A percentile compares a stretch with the other conserved stretches of the same genome.
These are phyloP conservation scores for Dysidea cf. avara DNA, from an alignment of 37 sponge, comb jelly and placozoan genomes.

Conservation along the genomic window DNA sequence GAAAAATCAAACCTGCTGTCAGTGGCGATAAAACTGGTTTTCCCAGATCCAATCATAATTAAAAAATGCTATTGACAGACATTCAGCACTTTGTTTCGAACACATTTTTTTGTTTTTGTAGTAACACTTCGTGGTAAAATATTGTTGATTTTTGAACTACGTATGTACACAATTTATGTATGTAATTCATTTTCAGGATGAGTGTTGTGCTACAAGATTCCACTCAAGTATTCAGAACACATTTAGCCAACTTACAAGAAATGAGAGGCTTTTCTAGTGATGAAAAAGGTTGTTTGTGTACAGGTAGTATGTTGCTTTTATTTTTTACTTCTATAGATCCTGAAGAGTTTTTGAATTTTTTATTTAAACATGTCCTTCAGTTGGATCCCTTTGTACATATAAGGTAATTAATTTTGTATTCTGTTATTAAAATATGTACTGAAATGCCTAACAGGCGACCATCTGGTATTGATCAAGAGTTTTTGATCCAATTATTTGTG, in stretches of 20 bases:
- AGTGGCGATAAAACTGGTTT: too few species aligned
- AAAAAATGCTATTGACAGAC: too few species aligned
- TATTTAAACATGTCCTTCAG: constrained; percentile 42
- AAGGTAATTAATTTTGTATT: constrained; percentile 22
- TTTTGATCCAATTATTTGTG: constrained; percentile 76
- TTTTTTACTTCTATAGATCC: too few species aligned
- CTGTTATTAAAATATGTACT: too few species aligned
- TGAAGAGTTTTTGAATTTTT: constrained; percentile 93
- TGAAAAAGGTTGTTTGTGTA: constrained; percentile 78
- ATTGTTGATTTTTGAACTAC: too few species aligned
- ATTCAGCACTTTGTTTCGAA: too few species aligned
- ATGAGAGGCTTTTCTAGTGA: constrained; percentile 75
- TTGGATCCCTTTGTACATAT: constrained; percentile 46
- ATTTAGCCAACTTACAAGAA: constrained; percentile 52
- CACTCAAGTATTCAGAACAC: constrained; percentile 65
- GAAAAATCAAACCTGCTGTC: too few species aligned
- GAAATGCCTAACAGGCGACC: constrained; percentile 64
- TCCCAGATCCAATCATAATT: too few species aligned
- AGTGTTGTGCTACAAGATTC: constrained; percentile 68
- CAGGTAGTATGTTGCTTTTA: too few species aligned
- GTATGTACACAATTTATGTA: too few species aligned
- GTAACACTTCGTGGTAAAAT: too few species aligned
- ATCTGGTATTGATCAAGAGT: constrained; percentile 69
- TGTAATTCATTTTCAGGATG: constrained; percentile 58
- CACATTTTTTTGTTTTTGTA: too few species aligned